Percentiles rank a stretch among this genome's conserved stretches.
These are phyloP conservation scores for Incurvaria masculella DNA, from an alignment of 2,888 invertebrate genomes.

Conservation along the genomic window DNA sequence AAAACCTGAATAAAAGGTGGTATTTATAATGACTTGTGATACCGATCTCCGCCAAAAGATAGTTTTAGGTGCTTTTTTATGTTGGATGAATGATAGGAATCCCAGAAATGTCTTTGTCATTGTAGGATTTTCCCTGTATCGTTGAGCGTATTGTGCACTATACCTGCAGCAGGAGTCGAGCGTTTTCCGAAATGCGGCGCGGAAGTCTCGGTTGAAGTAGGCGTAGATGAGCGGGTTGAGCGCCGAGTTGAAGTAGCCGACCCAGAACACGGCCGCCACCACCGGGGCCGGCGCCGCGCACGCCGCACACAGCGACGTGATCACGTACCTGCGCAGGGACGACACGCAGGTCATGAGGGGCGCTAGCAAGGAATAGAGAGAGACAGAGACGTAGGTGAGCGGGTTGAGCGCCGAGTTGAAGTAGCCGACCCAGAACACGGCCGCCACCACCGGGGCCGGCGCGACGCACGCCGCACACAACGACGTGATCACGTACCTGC, in stretches of 20 bases:
- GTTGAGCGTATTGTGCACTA: too few relatives aligned
- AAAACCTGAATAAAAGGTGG: too few relatives aligned
- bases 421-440: conserved; percentile 97
- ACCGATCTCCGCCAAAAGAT: too few relatives aligned
- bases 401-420: conserved; percentile 97
- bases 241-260: conserved; percentile 96
- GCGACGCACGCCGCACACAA: conserved; percentile 78
- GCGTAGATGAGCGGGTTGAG: conserved; percentile 97
- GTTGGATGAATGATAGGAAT: too few relatives aligned
- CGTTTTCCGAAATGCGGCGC: conserved; percentile 91
- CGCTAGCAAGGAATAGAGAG: too few relatives aligned
- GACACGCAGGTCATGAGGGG: too few relatives aligned
- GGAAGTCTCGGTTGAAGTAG: conserved; percentile 95
- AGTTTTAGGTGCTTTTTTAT: too few relatives aligned
- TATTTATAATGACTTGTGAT: too few relatives aligned
- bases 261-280: conserved; percentile 93
- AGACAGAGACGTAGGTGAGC: conserved; percentile 94
- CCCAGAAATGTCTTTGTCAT: too few relatives aligned
- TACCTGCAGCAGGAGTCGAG: conserved; percentile 69
- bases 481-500: conserved; percentile 81
- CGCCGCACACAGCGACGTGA: conserved; percentile 72
- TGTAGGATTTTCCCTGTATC: too few relatives aligned
- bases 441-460: conserved; percentile 82
- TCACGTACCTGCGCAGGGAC: conserved; percentile 79
- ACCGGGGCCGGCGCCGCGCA: conserved; percentile 84